Percentiles rank a stretch among this genome's conserved stretches.
Evolutionary conservation across 1,140 invertebrate genomes (phyloP).

Genomic region (Drosophila saltans): DNA sequence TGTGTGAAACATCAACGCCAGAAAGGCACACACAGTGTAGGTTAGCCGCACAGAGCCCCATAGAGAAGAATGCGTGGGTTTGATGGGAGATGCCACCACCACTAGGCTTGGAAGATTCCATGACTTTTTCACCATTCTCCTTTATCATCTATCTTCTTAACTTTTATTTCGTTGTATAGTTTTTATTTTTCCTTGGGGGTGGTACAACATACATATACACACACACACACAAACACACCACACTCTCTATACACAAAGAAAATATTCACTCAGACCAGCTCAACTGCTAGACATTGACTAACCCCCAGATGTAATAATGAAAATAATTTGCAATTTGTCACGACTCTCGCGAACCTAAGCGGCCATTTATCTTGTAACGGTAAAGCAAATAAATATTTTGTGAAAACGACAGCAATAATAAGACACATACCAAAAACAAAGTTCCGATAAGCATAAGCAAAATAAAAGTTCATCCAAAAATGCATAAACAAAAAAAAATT

Average conservation of each 20-base stretch:
- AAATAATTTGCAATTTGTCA: conserved; percentile 69
- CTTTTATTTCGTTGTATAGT: too few relatives aligned
- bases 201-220: conserved; percentile 8
- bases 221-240: conserved; percentile 20
- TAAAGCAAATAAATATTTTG: conserved; percentile 20
- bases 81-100: background rate
- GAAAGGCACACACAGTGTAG: conserved; percentile 71
- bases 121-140: conserved; percentile 49
- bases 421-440: conserved; percentile 27
- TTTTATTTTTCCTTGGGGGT: too few relatives aligned
- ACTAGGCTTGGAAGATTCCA: conserved; percentile 55
- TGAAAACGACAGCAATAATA: conserved; percentile 29
- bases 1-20: conserved; percentile 57
- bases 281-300: conserved; percentile 19
- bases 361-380: conserved; percentile 61
- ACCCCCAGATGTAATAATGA: conserved; percentile 29
- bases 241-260: conserved; percentile 13
- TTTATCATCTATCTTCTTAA: background rate
- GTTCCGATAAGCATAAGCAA: conserved; percentile 37
- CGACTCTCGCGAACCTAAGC: conserved; percentile 34
- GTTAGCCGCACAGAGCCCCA: conserved; percentile 65
- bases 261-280: conserved; percentile 31
- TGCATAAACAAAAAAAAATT: background rate
- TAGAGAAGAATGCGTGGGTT: conserved; percentile 10
- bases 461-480: background rate